phyloP scores from a whole-genome alignment of 2,888 invertebrate genomes.

The Ormyrus labotus region DNA sequence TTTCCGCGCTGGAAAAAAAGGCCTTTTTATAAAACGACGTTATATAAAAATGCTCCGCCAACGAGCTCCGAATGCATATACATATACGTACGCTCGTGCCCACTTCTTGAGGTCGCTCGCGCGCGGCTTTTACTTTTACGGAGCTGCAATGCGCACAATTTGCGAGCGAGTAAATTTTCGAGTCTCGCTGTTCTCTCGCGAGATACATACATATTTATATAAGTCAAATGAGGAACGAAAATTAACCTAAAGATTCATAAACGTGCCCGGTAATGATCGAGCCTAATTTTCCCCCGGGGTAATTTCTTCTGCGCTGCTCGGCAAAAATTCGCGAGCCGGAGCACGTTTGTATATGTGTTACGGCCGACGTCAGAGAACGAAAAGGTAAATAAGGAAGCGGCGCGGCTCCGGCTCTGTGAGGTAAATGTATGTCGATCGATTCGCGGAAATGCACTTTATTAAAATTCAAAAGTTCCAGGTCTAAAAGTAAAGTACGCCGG shows the following conservation, averaged over 20 bases:
- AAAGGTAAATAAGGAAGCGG: no score
- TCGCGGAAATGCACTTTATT: background rate
- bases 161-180: background rate
- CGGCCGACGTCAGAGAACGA: no score
- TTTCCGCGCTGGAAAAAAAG: background rate
- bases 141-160: background rate
- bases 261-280: background rate
- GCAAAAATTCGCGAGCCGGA: background rate
- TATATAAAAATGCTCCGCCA: conserved; percentile 8
- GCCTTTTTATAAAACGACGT: background rate
- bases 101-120: background rate
- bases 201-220: conserved; percentile 13
- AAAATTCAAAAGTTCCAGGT: no score
- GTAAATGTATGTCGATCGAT: background rate
- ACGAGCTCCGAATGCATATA: background rate
- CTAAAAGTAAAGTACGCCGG: background rate
- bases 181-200: background rate
- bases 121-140: conserved; percentile 1
- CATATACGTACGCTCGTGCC: background rate
- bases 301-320: background rate
- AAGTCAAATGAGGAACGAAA: conserved; percentile 10
- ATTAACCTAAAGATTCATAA: conserved; percentile 5
- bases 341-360: background rate
- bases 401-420: no score
- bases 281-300: background rate